These are phyloP conservation scores for Apodemia zela DNA, from an alignment of 2,888 invertebrate species.

Conservation along the genomic window DNA sequence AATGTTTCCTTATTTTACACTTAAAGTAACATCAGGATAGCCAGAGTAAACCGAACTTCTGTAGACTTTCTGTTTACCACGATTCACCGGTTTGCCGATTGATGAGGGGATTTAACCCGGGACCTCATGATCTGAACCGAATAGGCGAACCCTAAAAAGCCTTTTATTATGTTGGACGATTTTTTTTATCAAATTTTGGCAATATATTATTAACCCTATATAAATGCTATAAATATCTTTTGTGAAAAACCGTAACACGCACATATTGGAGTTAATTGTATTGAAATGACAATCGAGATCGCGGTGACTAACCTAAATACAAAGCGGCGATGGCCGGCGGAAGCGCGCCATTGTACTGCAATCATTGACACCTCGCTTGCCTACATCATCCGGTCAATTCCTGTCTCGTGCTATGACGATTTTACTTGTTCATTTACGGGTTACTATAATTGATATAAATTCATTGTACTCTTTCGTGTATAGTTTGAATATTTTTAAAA, in stretches of 20 bases:
- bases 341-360: constrained; percentile 74
- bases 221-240: constrained; percentile 30
- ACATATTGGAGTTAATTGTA: constrained; percentile 61
- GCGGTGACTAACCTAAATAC: constrained; percentile 79
- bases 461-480: not conserved
- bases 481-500: not conserved
- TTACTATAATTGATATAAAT: not conserved
- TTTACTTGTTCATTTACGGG: constrained; percentile 27
- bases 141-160: too few relatives aligned
- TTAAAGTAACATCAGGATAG: too few relatives aligned
- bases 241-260: constrained; percentile 50
- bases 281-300: constrained; percentile 70
- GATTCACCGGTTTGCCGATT: too few relatives aligned
- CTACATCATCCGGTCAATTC: constrained; percentile 69
- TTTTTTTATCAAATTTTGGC: too few relatives aligned
- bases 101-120: too few relatives aligned
- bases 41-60: too few relatives aligned
- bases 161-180: too few relatives aligned
- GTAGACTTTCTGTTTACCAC: too few relatives aligned
- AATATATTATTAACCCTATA: constrained; percentile 13
- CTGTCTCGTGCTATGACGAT: constrained; percentile 46
- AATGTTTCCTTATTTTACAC: too few relatives aligned
- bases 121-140: too few relatives aligned
- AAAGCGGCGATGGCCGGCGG: constrained; percentile 69
- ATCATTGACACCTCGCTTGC: constrained; percentile 76